Evolutionary conservation across 2,888 invertebrate species (phyloP).

Genomic region (Neuroscelio doddi): DNA sequence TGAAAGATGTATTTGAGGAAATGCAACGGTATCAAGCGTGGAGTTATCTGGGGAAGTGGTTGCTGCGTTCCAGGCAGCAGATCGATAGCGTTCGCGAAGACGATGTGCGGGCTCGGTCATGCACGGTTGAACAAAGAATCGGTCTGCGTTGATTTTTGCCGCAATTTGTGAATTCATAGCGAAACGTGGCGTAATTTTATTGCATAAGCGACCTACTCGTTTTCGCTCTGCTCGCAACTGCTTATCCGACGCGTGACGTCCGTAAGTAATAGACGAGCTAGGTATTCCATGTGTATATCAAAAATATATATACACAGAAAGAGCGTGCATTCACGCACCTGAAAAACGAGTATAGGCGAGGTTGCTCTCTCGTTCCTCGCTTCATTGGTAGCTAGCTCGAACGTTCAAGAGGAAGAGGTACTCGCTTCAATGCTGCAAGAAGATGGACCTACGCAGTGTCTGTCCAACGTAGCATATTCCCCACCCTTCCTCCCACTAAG

Average conservation of each 20-base stretch:
- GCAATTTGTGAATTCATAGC: slow-evolving; percentile 36
- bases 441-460: slow-evolving; percentile 24
- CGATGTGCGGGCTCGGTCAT: slow-evolving; percentile 28
- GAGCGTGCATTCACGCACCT: slow-evolving; percentile 10
- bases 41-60: not conserved
- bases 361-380: slow-evolving; percentile 1
- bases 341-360: slow-evolving; percentile 11
- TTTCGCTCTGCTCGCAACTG: slow-evolving; percentile 2
- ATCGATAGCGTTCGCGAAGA: not conserved
- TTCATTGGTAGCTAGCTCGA: slow-evolving; percentile 25
- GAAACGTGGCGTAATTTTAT: slow-evolving; percentile 38
- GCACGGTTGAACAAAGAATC: slow-evolving; percentile 50
- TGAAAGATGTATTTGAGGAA: too few species aligned
- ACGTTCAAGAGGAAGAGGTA: slow-evolving; percentile 1
- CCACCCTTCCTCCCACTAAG: not conserved
- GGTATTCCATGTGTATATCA: not conserved
- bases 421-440: slow-evolving; percentile 22
- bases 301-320: not conserved
- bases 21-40: not conserved
- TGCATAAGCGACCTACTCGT: slow-evolving; percentile 27
- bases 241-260: slow-evolving; percentile 6
- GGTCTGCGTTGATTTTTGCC: slow-evolving; percentile 47
- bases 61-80: not conserved
- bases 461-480: slow-evolving; percentile 15
- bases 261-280: slow-evolving; percentile 3